Percentiles rank a stretch among this genome's conserved stretches.
phyloP scores from a whole-genome alignment of 2,888 invertebrate genomes.

The Stratiomys singularior region DNA sequence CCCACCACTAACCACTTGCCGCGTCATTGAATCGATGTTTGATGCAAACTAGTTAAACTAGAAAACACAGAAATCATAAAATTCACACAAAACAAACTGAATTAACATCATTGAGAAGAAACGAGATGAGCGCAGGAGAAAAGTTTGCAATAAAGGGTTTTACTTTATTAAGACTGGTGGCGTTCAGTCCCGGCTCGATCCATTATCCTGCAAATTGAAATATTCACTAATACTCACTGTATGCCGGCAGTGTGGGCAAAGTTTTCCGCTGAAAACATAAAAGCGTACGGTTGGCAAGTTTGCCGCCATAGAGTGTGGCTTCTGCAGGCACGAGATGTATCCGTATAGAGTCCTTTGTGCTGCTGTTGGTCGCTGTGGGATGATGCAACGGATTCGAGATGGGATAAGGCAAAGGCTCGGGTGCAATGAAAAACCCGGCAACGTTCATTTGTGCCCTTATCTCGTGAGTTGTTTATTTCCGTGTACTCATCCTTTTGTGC shows the following conservation, averaged over 20 bases:
- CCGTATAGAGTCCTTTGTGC: background rate
- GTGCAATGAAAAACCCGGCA: background rate
- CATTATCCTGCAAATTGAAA: constrained; percentile 49
- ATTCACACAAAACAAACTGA: constrained; percentile 47
- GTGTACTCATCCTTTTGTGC: constrained; percentile 15
- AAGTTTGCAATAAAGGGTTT: constrained; percentile 32
- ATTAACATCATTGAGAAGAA: constrained; percentile 46
- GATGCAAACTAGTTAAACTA: constrained; percentile 26
- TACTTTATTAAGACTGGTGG: constrained; percentile 48
- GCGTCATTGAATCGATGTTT: background rate
- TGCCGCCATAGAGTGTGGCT: background rate
- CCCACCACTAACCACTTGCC: background rate
- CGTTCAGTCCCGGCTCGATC: constrained; percentile 45
- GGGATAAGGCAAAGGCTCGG: background rate
- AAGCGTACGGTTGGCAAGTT: constrained; percentile 8
- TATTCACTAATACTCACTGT: constrained; percentile 11
- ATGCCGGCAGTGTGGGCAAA: background rate
- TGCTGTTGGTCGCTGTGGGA: too few relatives aligned
- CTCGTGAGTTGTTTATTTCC: constrained; percentile 49
- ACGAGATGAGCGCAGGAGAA: background rate
- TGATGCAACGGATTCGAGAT: background rate
- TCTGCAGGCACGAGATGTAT: background rate
- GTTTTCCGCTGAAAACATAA: background rate
- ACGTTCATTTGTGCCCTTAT: constrained; percentile 49
- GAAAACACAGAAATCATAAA: constrained; percentile 46